Base-by-base conservation (phyloP, 1,140 invertebrate genomes). In the Sminthurinus signatus region DNA sequence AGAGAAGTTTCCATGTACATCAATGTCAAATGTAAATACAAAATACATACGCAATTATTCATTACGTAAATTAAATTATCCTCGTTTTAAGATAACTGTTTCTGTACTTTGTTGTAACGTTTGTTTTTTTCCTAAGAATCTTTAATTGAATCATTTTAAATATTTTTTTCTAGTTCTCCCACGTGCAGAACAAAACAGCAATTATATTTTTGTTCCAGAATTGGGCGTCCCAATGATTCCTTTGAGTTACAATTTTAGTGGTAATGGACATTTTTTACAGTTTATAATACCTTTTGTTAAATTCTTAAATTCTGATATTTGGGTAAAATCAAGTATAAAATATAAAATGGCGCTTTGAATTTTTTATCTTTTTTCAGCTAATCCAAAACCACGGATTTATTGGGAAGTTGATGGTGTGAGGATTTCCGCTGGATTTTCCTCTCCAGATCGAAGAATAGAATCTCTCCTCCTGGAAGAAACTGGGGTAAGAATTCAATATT, bases 1-100 rank as follows among this genome's bases (percentile, higher is more conserved):
- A 68, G 59, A 28, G 70, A 71, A 66, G 46, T 27, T n/a, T 54
- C 39, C 5, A 1, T 60, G 0, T 32, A 56, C 10, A 66, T 68
- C 44, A 63, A 58, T 42, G 58, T 71, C 29, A 23, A 60, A 68
- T 68, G 70, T 71, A 62, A 68, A 66, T 63, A 39, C n/a, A n/a
- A n/a, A n/a, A n/a, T n/a, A n/a, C n/a, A n/a, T n/a, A n/a, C n/a
- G n/a, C n/a, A n/a, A 57, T 15, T 21, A 2, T 17, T 21, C 21
- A 32, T n/a, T n/a, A n/a, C n/a, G n/a, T n/a, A n/a, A n/a, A n/a
- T n/a, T n/a, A n/a, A n/a, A n/a, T n/a, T n/a, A n/a, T n/a, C n/a
- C n/a, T n/a, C n/a, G n/a, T n/a, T n/a, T n/a, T n/a, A n/a, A n/a
- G n/a, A n/a, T n/a, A n/a, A n/a, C n/a, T n/a, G n/a, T n/a, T n/a